Conservation (phyloP, 2,797 vertebrate genomes). For the Chloroceryle inda region DNA sequence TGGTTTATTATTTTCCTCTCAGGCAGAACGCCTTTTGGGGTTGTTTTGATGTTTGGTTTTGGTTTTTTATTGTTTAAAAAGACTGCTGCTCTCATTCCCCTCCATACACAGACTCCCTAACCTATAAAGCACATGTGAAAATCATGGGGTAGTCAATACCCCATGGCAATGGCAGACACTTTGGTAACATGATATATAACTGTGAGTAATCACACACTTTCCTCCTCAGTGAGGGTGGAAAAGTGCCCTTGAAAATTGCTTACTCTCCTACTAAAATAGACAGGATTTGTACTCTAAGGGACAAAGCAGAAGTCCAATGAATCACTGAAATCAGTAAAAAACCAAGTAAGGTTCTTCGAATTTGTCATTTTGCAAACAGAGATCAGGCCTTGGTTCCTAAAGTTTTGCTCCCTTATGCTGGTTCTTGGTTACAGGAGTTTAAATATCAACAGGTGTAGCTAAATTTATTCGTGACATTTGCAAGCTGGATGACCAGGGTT, state of each 20-base stretch:
- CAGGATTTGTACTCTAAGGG: constrained; percentile 43
- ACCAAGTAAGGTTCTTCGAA: not conserved
- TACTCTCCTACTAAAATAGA: constrained; percentile 30
- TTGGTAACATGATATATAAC: constrained; percentile 47
- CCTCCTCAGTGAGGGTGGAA: not conserved
- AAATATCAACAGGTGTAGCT: not conserved
- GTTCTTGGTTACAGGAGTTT: not conserved
- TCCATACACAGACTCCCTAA: not conserved
- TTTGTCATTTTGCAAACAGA: not conserved
- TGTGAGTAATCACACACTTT: constrained; percentile 18
- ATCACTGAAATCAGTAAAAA: constrained; percentile 44
- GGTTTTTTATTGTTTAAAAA: not conserved
- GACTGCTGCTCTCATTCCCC: not conserved
- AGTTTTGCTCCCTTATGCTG: not conserved
- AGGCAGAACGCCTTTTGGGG: not conserved
- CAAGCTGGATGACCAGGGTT: not conserved
- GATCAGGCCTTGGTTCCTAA: not conserved
- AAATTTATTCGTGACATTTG: not conserved
- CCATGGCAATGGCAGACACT: constrained; percentile 20
- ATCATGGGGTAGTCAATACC: constrained; percentile 24
- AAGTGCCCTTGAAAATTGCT: constrained; percentile 59
- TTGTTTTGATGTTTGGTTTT: not conserved
- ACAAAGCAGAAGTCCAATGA: constrained; percentile 51
- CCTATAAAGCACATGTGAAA: constrained; percentile 20
- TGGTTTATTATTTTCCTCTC: constrained; percentile 22